Evolutionary conservation across 2,113 vertebrate genomes (phyloP), one percentile per base, ranked within the genome.

Genomic region (Oryzias celebensis): DNA sequence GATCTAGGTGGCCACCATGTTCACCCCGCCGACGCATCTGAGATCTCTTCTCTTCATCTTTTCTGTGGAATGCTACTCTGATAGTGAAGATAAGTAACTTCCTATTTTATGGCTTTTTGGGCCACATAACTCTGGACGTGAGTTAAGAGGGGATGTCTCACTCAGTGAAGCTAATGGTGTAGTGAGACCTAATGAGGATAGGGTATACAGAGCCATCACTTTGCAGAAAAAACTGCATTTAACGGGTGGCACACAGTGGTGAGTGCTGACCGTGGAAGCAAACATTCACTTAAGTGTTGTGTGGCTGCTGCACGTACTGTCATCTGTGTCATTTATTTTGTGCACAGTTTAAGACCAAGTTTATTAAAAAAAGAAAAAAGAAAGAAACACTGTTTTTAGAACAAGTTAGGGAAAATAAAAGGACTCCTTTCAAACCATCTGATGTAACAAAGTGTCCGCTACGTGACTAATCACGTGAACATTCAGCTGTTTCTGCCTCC

Each of bases 1-100:
- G 85, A 89, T 90, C 80, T 83, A 84, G 77, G 84, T 90, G 91
- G 84, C 86, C 90, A 79, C 85, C 84, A 52, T 65, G 84, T 80
- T 89, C 84, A 72, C 84, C 66, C 82, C 77, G 45, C 82, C 43
- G 43, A 76, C 54, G 65, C 77, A 74, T 67, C 65, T 69, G 55
- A 84, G 66, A 77, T 81, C 60, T 67, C 73, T 48, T 52, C 62
- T 81, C 85, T 83, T 85, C 70, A 71, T 87, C 73, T 76, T 58
- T 22, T 81, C 84, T 58, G 51, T 81, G 73, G 71, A 84, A 73
- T 71, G 42, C 60, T 59, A 65, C 65, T 77, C 61, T 68, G 85
- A 84, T 83, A 72, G 65, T 52, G 61, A 54, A 83, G 83, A 84
- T 85, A 85, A 86, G 80, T 78, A 81, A 82, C 78, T 67, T 80